Conservation (phyloP, 2,888 invertebrate genomes). For the Amphipyra tragopoginis region DNA sequence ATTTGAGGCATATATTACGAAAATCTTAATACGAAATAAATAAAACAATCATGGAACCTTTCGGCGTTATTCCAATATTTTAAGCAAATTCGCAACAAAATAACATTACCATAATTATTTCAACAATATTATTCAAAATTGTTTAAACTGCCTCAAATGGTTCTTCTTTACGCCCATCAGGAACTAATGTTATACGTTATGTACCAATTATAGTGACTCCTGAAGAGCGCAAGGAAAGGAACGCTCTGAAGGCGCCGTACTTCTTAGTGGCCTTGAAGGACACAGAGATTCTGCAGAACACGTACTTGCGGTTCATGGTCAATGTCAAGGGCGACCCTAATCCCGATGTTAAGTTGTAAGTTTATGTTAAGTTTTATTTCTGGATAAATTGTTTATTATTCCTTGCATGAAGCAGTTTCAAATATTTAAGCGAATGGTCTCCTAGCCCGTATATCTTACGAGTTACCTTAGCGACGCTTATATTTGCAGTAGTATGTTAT, state of each 20-base stretch:
- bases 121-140: not conserved
- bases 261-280: constrained; percentile 96
- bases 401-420: too few species aligned
- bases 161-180: not conserved
- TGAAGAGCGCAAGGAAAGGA: constrained; percentile 92
- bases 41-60: not conserved
- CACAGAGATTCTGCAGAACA: constrained; percentile 96
- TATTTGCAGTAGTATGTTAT: too few species aligned
- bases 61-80: not conserved
- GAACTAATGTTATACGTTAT: constrained; percentile 13
- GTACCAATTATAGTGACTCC: constrained; percentile 89
- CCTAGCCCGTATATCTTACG: too few species aligned
- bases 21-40: too few species aligned
- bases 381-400: too few species aligned
- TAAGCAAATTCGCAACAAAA: not conserved
- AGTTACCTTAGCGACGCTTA: too few species aligned
- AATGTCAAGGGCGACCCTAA: constrained; percentile 96
- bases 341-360: constrained; percentile 97
- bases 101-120: not conserved
- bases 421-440: too few species aligned
- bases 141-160: constrained; percentile 50
- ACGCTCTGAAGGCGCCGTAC: constrained; percentile 93
- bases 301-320: constrained; percentile 96
- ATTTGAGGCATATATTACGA: constrained; percentile 48
- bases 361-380: constrained; percentile 57